Evolutionary conservation across 64 coral and sea anemone genomes (phyloP).

Genomic region (Dendrophyllia cribrosa): DNA sequence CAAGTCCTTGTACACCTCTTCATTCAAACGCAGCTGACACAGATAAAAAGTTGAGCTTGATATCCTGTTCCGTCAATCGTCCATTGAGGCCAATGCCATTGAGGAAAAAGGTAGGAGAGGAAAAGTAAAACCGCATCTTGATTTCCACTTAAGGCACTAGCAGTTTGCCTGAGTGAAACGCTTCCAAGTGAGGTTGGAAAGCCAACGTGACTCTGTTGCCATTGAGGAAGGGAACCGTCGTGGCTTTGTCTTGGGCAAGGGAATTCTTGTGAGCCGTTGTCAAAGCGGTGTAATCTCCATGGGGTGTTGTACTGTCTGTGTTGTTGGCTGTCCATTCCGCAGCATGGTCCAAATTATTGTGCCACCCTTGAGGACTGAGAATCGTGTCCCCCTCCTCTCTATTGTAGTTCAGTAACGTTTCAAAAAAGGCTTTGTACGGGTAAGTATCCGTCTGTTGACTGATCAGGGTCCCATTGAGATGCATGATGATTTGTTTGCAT

Average conservation of each 20-base stretch:
- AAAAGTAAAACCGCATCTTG: no score
- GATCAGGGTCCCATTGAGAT: conserved; percentile 35
- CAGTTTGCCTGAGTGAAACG: no score
- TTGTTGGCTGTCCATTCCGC: not conserved
- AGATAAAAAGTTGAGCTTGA: not conserved
- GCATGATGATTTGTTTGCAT: not conserved
- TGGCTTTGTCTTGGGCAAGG: not conserved
- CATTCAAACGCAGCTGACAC: not conserved
- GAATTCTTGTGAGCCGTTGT: not conserved
- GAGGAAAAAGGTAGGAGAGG: no score
- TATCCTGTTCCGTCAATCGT: not conserved
- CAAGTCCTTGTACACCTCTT: not conserved
- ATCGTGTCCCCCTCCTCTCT: not conserved
- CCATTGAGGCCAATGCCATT: not conserved
- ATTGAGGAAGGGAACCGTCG: no score
- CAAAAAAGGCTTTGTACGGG: conserved; percentile 14
- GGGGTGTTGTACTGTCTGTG: not conserved
- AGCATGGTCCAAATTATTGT: not conserved
- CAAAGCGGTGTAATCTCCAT: not conserved
- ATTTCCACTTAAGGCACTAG: no score
- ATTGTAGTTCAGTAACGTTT: conserved; percentile 10
- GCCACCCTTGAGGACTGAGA: conserved; percentile 10
- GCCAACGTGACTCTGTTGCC: no score
- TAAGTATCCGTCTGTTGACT: conserved; percentile 36
- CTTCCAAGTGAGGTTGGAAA: no score